Evolutionary conservation across 2,797 vertebrate species (phyloP).

Genomic region (Cichlasoma orientale): DNA sequence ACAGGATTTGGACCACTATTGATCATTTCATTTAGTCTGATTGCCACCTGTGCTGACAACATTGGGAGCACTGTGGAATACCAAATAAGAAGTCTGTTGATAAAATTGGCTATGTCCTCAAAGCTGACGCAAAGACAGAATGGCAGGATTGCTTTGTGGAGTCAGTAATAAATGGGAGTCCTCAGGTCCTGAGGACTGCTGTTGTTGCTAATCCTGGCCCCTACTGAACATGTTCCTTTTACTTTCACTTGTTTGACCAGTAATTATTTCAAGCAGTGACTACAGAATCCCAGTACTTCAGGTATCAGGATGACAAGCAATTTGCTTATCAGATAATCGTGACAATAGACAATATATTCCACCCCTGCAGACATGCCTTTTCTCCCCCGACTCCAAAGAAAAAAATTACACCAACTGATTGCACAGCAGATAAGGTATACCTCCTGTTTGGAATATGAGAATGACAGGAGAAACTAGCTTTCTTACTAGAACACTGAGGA

Average conservation of each 20-base stretch:
- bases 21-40: rapidly evolving
- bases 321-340: too few species aligned
- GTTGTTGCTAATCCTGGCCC: neutral
- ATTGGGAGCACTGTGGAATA: neutral
- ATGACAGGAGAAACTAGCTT: constrained; percentile 19
- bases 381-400: neutral
- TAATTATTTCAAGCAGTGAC: neutral
- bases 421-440: neutral
- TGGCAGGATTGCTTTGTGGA: neutral
- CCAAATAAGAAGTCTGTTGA: neutral
- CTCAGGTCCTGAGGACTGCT: neutral
- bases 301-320: constrained; percentile 2
- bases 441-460: neutral
- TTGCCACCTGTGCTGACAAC: neutral
- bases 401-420: neutral
- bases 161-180: too few species aligned
- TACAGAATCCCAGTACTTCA: neutral
- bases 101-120: neutral
- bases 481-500: constrained; percentile 17
- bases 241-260: neutral
- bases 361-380: too few species aligned
- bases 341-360: too few species aligned
- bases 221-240: neutral
- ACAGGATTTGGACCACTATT: rapidly evolving
- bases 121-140: too few species aligned